A percentile compares a stretch with the other conserved stretches of the same genome.
Conservation (phyloP, 1,140 invertebrate species). For the Microplitis mediator region DNA sequence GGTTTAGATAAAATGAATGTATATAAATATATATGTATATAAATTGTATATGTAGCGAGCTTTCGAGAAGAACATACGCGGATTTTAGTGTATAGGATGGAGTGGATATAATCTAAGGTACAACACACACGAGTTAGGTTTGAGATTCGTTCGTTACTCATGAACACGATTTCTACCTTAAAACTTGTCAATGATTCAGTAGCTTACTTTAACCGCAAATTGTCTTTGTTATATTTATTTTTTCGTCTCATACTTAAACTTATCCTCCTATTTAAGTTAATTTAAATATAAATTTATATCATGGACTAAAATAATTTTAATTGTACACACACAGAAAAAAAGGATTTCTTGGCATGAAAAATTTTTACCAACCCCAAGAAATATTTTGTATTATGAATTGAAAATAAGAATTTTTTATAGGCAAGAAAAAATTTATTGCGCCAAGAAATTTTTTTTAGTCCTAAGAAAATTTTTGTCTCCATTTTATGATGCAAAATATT, state of each 20-base stretch:
- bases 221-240: neutral
- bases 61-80: neutral
- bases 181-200: constrained; percentile 17
- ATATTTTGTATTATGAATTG: too few relatives aligned
- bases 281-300: neutral
- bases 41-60: neutral
- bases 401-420: too few relatives aligned
- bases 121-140: neutral
- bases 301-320: too few relatives aligned
- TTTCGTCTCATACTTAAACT: neutral
- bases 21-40: neutral
- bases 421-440: too few relatives aligned
- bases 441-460: too few relatives aligned
- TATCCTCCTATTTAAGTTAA: neutral
- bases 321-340: too few relatives aligned
- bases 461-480: too few relatives aligned
- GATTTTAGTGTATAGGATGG: neutral
- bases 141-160: neutral
- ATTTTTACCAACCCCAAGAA: too few relatives aligned
- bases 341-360: too few relatives aligned
- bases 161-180: constrained; percentile 12
- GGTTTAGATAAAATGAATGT: neutral
- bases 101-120: neutral
- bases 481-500: too few relatives aligned
- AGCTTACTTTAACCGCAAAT: neutral